Conservation (phyloP, 2,797 vertebrate species). For the Buceros bicornis region DNA sequence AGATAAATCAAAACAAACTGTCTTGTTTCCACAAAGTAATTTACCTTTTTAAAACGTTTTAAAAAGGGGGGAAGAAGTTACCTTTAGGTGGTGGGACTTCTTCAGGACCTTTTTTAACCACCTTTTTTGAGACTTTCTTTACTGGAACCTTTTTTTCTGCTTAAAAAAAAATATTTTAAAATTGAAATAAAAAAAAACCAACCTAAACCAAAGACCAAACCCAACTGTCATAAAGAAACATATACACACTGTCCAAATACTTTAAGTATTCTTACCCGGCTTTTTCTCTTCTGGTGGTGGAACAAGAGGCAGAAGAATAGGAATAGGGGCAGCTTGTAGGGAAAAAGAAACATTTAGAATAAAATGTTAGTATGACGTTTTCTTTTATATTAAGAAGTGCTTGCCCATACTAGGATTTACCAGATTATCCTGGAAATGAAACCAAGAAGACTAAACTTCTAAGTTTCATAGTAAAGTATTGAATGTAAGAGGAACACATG, state of each 20-base stretch:
- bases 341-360: slow-evolving; percentile 52
- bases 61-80: slow-evolving; percentile 59
- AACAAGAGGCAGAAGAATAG: slow-evolving; percentile 77
- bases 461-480: not conserved
- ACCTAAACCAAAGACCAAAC: not conserved
- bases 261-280: slow-evolving; percentile 72
- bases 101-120: slow-evolving; percentile 75
- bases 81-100: slow-evolving; percentile 84
- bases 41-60: not conserved
- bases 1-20: not conserved
- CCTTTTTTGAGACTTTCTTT: slow-evolving; percentile 80
- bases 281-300: slow-evolving; percentile 78
- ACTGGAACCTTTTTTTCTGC: slow-evolving; percentile 75
- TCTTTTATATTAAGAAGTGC: not conserved
- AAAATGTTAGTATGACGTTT: not conserved
- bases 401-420: not conserved
- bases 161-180: slow-evolving; percentile 33
- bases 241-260: not conserved
- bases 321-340: slow-evolving; percentile 74
- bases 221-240: not conserved
- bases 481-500: not conserved
- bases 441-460: not conserved
- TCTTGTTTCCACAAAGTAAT: not conserved
- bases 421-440: not conserved
- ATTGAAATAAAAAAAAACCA: not conserved